phyloP scores from a whole-genome alignment of 2,888 invertebrate genomes.

The Phoronis australis region DNA sequence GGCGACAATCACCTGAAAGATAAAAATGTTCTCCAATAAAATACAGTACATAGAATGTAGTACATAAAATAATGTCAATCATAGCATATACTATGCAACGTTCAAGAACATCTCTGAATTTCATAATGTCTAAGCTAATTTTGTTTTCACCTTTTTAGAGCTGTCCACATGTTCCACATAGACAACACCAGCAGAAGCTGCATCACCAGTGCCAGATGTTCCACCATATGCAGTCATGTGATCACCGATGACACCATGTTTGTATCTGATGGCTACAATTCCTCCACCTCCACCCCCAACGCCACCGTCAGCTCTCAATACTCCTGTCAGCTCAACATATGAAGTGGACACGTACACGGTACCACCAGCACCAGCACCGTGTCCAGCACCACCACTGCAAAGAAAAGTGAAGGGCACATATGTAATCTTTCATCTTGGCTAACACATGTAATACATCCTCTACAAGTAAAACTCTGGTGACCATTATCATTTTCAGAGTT shows the following conservation, averaged over 20 bases:
- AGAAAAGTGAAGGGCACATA: background rate
- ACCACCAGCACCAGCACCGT: constrained; percentile 23
- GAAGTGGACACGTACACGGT: background rate
- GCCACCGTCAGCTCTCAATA: constrained; percentile 2
- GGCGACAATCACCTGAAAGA: constrained; percentile 19
- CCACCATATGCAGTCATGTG: constrained; percentile 18
- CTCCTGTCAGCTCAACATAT: constrained; percentile 1
- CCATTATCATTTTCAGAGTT: background rate
- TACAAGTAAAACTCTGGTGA: too few relatives aligned
- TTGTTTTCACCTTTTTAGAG: too few relatives aligned
- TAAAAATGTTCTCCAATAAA: too few relatives aligned
- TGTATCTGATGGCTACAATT: constrained; percentile 20
- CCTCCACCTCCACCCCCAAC: constrained; percentile 37
- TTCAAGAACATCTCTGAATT: too few relatives aligned
- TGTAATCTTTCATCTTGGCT: background rate
- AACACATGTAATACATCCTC: too few relatives aligned
- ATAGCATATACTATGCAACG: too few relatives aligned
- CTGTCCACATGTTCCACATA: constrained; percentile 18
- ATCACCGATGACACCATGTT: constrained; percentile 17
- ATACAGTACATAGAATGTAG: too few relatives aligned
- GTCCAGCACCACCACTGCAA: constrained; percentile 1
- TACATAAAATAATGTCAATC: too few relatives aligned
- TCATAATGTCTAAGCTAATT: too few relatives aligned
- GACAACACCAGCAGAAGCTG: constrained; percentile 26
- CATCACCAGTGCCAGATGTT: constrained; percentile 12